Base-by-base conservation (phyloP, 2,797 vertebrate species). In the Channallabes apus region DNA sequence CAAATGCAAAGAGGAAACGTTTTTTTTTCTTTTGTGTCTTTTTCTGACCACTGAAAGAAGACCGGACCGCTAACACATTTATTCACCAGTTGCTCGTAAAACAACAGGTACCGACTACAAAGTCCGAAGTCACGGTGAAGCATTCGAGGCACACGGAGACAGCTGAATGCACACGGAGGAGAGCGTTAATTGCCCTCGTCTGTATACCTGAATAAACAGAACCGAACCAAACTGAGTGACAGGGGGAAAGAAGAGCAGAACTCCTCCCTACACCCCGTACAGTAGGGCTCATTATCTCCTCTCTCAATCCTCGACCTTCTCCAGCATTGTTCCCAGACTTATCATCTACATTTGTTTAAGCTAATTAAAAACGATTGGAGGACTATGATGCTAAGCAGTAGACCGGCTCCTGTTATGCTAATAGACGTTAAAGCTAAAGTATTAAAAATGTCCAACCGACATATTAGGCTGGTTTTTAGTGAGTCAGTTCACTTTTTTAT, bases 161-260 rank as follows among this genome's bases (percentile, higher is more conserved):
- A 54, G 79, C 79, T 67, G 78, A 80, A 65, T 27, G 79, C 38
- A 51, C 38, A 65, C 1, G 9, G 61, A 65, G 24, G 62, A 64
- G 59, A 67, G 62, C 29, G 62, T 67, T 29, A 67, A 29, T n/a
- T 29, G 61, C 61, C 14, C 17, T 80, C n/a, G 11, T 65, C 61
- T 65, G 62, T 80, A 54, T 51, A 80, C 79, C 79, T 54, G 79
- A 80, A 11, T 41, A 67, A 80, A 80, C 59, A 80, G 62, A 54
- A 80, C 46, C 9, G 8, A 27, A 67, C 22, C 75, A 22, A 15
- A 59, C 46, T 17, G 46, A 73, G 41, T n/a, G 58, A 65, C 11
- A n/a, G 15, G 32, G 54, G 32, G 12, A 62, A 8, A 54, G 18
- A 62, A 22, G 76, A 65, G 32, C 78, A 12, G 9, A 24, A n/a